These are phyloP conservation scores for Tetrapedia diversipes DNA, from an alignment of 2,888 invertebrate species.

Conservation along the genomic window DNA sequence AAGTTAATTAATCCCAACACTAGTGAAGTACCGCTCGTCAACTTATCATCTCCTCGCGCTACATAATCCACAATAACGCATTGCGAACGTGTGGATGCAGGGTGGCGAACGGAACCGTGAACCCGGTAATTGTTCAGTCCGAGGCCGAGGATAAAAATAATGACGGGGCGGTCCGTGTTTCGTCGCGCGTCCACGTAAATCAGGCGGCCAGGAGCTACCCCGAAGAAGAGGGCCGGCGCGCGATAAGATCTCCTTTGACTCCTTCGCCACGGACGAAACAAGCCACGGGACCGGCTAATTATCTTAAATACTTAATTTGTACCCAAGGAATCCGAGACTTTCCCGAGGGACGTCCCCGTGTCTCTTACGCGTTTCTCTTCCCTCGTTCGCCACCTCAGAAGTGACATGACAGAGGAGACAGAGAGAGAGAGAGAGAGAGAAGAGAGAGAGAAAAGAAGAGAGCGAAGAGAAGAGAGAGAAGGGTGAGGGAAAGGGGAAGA, in stretches of 20 bases:
- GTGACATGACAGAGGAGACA: too few relatives aligned
- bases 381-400: background rate
- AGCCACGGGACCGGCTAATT: conserved; percentile 70
- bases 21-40: too few relatives aligned
- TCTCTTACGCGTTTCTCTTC: background rate
- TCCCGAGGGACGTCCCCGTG: conserved; percentile 28
- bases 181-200: conserved; percentile 50
- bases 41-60: too few relatives aligned
- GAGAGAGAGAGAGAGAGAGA: too few relatives aligned
- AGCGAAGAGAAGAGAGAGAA: too few relatives aligned
- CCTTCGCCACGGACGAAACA: conserved; percentile 43
- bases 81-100: background rate
- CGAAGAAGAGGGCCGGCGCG: conserved; percentile 5
- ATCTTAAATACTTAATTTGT: conserved; percentile 76
- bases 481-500: too few relatives aligned
- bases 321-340: conserved; percentile 55
- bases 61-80: too few relatives aligned
- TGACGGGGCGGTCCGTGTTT: conserved; percentile 44
- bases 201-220: conserved; percentile 45
- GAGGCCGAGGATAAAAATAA: conserved; percentile 58
- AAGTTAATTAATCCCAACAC: too few relatives aligned
- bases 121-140: conserved; percentile 55
- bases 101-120: conserved; percentile 16
- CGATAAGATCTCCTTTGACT: conserved; percentile 55
- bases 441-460: too few relatives aligned